A percentile compares a stretch with the other conserved stretches of the same genome.
phyloP scores from a whole-genome alignment of 2,888 invertebrate species.

The Crematogaster levior region DNA sequence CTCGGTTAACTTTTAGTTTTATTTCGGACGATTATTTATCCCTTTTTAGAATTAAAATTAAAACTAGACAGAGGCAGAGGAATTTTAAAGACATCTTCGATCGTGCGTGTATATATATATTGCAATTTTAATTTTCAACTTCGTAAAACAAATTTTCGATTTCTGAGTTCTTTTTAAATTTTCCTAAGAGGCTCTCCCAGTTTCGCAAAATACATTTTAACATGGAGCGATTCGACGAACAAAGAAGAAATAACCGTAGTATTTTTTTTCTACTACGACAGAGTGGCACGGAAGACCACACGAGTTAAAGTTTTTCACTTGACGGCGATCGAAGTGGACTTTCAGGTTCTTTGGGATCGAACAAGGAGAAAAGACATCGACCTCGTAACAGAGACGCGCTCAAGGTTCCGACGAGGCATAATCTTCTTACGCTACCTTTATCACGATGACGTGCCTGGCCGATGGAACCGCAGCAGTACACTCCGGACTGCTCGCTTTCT shows the following conservation, averaged over 20 bases:
- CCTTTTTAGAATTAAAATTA: neutral
- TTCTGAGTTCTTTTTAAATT: neutral
- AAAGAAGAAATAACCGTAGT: neutral
- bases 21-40: neutral
- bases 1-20: neutral
- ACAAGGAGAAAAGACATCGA: constrained; percentile 46
- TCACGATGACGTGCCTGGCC: constrained; percentile 70
- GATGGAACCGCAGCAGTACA: constrained; percentile 59
- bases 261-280: constrained; percentile 14
- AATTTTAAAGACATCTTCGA: neutral
- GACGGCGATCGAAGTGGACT: constrained; percentile 46
- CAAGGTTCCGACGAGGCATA: constrained; percentile 63
- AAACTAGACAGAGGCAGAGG: neutral
- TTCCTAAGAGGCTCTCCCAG: neutral
- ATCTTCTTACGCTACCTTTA: constrained; percentile 73
- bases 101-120: neutral
- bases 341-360: constrained; percentile 59
- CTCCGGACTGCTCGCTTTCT: constrained; percentile 74
- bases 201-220: neutral
- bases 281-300: constrained; percentile 44
- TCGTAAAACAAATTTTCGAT: neutral
- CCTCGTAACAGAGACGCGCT: constrained; percentile 44
- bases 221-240: neutral
- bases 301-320: constrained; percentile 51
- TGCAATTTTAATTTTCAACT: neutral